A percentile compares a stretch with the other conserved stretches of the same genome.
Evolutionary conservation across 2,113 vertebrate species (phyloP).

Genomic region (Desmodus rotundus): DNA sequence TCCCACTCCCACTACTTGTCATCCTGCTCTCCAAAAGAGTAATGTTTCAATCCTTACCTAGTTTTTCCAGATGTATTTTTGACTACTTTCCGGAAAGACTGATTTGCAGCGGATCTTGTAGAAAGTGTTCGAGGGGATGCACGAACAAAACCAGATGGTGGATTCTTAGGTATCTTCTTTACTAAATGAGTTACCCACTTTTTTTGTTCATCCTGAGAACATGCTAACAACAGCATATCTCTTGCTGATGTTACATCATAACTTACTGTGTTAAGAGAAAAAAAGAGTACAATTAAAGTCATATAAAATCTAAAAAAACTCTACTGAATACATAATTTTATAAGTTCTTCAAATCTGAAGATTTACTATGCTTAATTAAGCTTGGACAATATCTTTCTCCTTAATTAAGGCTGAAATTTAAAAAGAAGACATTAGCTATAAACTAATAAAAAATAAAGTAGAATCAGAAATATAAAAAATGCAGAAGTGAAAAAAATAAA

Average conservation of each 20-base stretch:
- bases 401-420: constrained; percentile 27
- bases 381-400: not conserved
- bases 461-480: constrained; percentile 34
- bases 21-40: not conserved
- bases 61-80: constrained; percentile 95
- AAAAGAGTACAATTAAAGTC: constrained; percentile 44
- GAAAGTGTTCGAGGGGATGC: constrained; percentile 94
- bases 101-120: constrained; percentile 93
- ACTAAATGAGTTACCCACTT: constrained; percentile 98
- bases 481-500: not conserved
- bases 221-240: constrained; percentile 95
- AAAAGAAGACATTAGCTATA: constrained; percentile 11
- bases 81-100: constrained; percentile 95
- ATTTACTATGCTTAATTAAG: constrained; percentile 24
- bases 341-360: constrained; percentile 19
- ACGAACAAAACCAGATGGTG: constrained; percentile 92
- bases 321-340: not conserved
- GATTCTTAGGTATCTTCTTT: constrained; percentile 98
- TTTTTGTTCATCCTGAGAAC: constrained; percentile 98
- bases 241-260: constrained; percentile 97
- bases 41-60: constrained; percentile 86
- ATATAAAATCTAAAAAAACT: not conserved
- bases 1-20: too few species aligned
- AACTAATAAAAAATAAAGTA: not conserved
- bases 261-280: constrained; percentile 86